Evolutionary conservation across 2,113 vertebrate genomes (phyloP), one percentile per base, ranked within the genome.

Genomic region (Xenopus borealis): DNA sequence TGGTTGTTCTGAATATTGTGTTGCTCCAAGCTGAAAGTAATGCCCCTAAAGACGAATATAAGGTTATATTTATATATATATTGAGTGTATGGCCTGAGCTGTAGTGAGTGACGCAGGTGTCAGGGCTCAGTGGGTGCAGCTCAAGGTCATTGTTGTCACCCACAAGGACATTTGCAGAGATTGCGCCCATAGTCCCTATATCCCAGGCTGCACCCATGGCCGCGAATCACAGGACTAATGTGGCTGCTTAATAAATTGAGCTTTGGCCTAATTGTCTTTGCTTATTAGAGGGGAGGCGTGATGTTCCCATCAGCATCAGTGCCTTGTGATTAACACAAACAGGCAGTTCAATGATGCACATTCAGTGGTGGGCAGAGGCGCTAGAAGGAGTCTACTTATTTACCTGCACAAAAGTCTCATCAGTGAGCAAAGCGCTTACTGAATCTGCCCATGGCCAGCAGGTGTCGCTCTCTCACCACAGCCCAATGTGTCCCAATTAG

Each of bases 391-490:
- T 23, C 11, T 61, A n/a, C 13, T 13, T 14, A 44, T 55, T 44
- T 58, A 58, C 71, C 62, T 55, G 47, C 71, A 17, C 4, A 16
- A 17, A 58, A n/a, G 12, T 27, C 23, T 14, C 58, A 27, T 17
- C 30, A 17, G 17, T 40, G 17, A n/a, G 14, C 0, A 5, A 11
- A 18, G 23, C 55, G 3, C 0, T 10, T 12, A 10, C 0, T 16
- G 18, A n/a, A 5, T 23, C 66, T 23, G 45, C 12, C 10, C 12
- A 10, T 0, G 3, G 62, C 82, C 88, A 80, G 81, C 83, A 89
- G 89, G 81, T 85, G 89, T 82, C 88, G 86, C 88, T 88, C 79
- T 79, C 61, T 47, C 79, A 55, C 81, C 83, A 57, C 59, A 57
- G 50, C n/a, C 71, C 27, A 19, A 11, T 10, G 16, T 52, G 45